A percentile compares a stretch with the other conserved stretches of the same genome.
Evolutionary conservation across 2,113 vertebrate genomes (phyloP).

Genomic region (Perca flavescens): DNA sequence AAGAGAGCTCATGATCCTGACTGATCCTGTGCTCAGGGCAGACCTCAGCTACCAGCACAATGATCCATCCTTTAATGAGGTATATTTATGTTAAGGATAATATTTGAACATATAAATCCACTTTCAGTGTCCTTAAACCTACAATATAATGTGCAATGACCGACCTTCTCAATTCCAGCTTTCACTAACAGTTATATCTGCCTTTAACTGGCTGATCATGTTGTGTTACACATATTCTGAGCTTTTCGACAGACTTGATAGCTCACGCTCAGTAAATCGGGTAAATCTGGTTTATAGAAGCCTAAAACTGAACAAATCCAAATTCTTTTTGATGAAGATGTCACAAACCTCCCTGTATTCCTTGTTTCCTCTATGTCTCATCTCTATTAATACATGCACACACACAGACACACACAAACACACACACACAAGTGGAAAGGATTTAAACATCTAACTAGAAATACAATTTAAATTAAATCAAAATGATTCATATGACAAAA

Average conservation of each 20-base stretch:
- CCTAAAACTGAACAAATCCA: conserved; percentile 13
- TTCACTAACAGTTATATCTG: conserved; percentile 35
- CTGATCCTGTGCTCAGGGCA: conserved; percentile 62
- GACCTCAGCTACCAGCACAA: conserved; percentile 40
- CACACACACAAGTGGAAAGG: not conserved
- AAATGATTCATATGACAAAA: not conserved
- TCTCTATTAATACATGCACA: not conserved
- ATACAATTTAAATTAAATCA: not conserved
- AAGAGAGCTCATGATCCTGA: conserved; percentile 49
- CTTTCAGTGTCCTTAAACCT: conserved; percentile 46
- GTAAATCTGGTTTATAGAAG: conserved; percentile 17
- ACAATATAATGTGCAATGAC: conserved; percentile 28
- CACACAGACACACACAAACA: not conserved
- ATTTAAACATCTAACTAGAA: not conserved
- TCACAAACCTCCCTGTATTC: not conserved
- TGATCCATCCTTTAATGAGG: conserved; percentile 58
- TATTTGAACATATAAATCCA: conserved; percentile 68
- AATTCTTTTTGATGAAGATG: conserved; percentile 22
- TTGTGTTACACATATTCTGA: conserved; percentile 29
- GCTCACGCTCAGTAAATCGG: conserved; percentile 34
- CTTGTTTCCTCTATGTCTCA: not conserved
- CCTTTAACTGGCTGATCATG: conserved; percentile 31
- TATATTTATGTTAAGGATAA: conserved; percentile 64
- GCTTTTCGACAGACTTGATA: not conserved
- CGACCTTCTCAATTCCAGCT: conserved; percentile 19